Conservation (phyloP, 2,888 invertebrate genomes). For the Mesorhabditis belari region DNA sequence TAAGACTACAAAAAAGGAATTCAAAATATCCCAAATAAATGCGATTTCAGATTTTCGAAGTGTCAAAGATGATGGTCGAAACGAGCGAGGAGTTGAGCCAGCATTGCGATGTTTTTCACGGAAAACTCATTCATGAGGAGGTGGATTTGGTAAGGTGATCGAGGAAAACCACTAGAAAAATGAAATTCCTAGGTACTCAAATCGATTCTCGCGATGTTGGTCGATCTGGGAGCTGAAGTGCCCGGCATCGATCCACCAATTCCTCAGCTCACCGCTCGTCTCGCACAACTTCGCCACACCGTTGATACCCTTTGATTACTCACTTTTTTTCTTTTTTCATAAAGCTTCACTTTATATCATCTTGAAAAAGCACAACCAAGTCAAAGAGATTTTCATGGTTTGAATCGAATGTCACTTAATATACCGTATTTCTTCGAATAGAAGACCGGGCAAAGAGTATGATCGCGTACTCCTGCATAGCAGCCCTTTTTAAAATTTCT, state of each 20-base stretch:
- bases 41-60: not conserved
- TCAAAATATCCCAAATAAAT: not conserved
- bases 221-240: not conserved
- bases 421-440: too few species aligned
- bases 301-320: too few species aligned
- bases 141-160: not conserved
- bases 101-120: not conserved
- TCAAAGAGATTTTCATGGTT: too few species aligned
- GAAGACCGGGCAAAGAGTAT: too few species aligned
- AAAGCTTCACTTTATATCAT: not conserved
- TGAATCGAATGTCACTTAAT: too few species aligned
- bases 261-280: not conserved
- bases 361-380: not conserved
- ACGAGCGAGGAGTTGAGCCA: not conserved
- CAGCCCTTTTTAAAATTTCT: too few species aligned
- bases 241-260: not conserved
- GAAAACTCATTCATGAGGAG: not conserved
- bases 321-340: too few species aligned
- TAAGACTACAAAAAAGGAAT: not conserved
- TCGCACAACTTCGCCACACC: not conserved
- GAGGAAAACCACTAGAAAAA: not conserved
- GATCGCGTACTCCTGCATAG: too few species aligned
- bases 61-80: not conserved
- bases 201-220: not conserved
- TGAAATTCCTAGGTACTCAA: too few species aligned